A percentile compares a stretch with the other conserved stretches of the same genome.
phyloP scores from a whole-genome alignment of 1,140 invertebrate genomes.

The Melanaphis sacchari region DNA sequence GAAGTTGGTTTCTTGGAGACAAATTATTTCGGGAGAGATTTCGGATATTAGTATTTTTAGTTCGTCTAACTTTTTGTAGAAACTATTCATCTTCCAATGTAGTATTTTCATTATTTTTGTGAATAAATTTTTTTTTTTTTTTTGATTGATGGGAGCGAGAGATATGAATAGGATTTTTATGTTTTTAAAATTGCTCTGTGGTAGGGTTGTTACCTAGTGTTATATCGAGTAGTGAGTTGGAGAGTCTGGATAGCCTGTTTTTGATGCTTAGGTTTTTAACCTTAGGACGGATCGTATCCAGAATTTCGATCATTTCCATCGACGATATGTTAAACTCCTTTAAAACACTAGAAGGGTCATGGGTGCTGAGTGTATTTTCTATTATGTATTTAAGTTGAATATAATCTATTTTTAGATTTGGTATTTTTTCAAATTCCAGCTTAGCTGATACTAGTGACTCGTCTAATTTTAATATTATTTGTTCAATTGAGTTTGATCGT shows the following conservation, averaged over 20 bases:
- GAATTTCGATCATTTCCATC: background rate
- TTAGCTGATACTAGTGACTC: too few relatives aligned
- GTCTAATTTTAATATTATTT: too few relatives aligned
- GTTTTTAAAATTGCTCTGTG: background rate
- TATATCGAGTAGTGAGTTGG: background rate
- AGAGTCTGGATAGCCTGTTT: background rate
- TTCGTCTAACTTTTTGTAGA: background rate
- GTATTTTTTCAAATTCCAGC: background rate
- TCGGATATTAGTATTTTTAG: background rate
- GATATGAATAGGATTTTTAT: background rate
- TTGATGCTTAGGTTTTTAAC: background rate
- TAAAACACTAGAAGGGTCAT: background rate
- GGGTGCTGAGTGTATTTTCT: background rate
- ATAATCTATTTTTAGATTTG: background rate
- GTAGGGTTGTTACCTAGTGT: background rate
- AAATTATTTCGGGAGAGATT: background rate
- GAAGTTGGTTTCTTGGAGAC: background rate
- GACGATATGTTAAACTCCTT: background rate
- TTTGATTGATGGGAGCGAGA: background rate
- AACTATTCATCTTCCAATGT: constrained; percentile 5
- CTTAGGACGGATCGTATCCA: background rate
- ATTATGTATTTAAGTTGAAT: background rate
- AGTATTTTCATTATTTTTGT: background rate
- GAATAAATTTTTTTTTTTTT: background rate
- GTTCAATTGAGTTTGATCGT: background rate